Conservation (phyloP, 2,888 invertebrate genomes). For the Drosophila basisetae region DNA sequence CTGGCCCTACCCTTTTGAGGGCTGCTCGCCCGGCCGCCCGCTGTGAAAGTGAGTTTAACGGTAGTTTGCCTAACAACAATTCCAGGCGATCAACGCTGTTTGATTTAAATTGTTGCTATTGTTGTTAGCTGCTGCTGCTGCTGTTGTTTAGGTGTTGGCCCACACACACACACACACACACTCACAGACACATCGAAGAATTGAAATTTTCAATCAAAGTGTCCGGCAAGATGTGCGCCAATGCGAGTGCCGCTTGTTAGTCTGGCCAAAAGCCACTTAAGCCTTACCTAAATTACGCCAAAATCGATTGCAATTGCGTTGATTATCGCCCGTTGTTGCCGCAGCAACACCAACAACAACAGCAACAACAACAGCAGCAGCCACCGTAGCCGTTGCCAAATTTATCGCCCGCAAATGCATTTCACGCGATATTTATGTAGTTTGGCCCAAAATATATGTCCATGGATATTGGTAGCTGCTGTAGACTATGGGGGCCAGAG, state of each 20-base stretch:
- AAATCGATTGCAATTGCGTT: slow-evolving; percentile 82
- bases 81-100: slow-evolving; percentile 66
- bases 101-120: slow-evolving; percentile 74
- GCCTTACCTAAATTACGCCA: slow-evolving; percentile 79
- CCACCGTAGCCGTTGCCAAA: slow-evolving; percentile 62
- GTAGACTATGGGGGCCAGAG: slow-evolving; percentile 42
- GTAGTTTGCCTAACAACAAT: slow-evolving; percentile 80
- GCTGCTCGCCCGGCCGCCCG: slow-evolving; percentile 34
- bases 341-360: slow-evolving; percentile 11
- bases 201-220: slow-evolving; percentile 61
- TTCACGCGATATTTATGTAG: slow-evolving; percentile 80
- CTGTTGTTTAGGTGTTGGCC: slow-evolving; percentile 51
- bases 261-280: slow-evolving; percentile 63
- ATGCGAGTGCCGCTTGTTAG: slow-evolving; percentile 62
- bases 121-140: slow-evolving; percentile 45
- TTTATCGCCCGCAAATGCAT: slow-evolving; percentile 78
- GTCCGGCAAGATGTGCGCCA: slow-evolving; percentile 28
- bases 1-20: background rate
- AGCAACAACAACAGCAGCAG: background rate
- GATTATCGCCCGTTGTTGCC: slow-evolving; percentile 72
- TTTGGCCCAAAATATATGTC: slow-evolving; percentile 61
- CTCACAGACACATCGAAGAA: slow-evolving; percentile 1
- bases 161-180: slow-evolving; percentile 14
- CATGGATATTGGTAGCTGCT: slow-evolving; percentile 41
- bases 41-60: slow-evolving; percentile 82